Evolutionary conservation across 2,888 invertebrate species (phyloP).

Genomic region (Drosophila neonasuta): DNA sequence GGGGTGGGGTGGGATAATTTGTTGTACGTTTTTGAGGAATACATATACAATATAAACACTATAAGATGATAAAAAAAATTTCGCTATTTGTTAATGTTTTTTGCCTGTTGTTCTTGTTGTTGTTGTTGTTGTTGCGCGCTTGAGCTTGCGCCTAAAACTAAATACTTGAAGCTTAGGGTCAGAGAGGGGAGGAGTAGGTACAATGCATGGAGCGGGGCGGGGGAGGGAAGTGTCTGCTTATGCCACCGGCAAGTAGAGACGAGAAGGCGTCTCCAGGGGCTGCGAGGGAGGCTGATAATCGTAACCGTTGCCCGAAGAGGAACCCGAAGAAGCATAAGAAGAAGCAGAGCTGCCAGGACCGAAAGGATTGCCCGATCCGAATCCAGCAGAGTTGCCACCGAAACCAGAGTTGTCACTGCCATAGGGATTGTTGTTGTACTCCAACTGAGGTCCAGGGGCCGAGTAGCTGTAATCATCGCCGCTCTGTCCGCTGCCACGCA

Average conservation of each 20-base stretch:
- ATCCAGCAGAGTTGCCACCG: conserved; percentile 10
- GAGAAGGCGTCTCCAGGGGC: conserved; percentile 57
- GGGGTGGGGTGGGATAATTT: background rate
- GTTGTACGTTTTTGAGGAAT: conserved; percentile 22
- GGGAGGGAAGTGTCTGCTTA: conserved; percentile 37
- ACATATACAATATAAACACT: conserved; percentile 63
- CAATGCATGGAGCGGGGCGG: background rate
- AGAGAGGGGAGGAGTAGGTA: background rate
- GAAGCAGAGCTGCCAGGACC: conserved; percentile 20
- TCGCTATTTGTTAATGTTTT: conserved; percentile 44
- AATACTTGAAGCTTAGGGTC: conserved; percentile 62
- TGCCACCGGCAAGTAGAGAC: conserved; percentile 72
- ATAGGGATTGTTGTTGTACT: conserved; percentile 18
- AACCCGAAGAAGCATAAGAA: conserved; percentile 10
- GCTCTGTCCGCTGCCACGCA: conserved; percentile 77
- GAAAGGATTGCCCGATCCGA: conserved; percentile 23
- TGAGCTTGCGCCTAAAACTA: conserved; percentile 61
- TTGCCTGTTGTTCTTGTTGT: conserved; percentile 62
- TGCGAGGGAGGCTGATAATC: conserved; percentile 70
- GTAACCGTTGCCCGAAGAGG: conserved; percentile 59
- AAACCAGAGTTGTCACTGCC: conserved; percentile 6
- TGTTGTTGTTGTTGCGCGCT: conserved; percentile 16
- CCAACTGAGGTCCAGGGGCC: conserved; percentile 31
- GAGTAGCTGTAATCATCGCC: conserved; percentile 79
- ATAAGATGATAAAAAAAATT: conserved; percentile 68